phyloP scores from a whole-genome alignment of 2,888 invertebrate species.

The Dolichopus griseipennis region DNA sequence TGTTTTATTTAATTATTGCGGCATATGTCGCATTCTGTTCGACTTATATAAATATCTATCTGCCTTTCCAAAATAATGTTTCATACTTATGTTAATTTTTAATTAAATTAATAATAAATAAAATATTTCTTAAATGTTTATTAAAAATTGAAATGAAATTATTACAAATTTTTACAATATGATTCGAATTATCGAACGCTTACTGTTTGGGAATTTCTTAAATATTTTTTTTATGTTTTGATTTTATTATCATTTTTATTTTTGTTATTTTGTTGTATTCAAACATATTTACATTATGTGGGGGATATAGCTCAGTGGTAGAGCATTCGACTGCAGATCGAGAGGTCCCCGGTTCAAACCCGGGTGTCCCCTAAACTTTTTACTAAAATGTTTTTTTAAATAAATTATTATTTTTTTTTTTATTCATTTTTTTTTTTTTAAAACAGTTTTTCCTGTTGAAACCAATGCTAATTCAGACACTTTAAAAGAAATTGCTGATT shows the following conservation, averaged over 20 bases:
- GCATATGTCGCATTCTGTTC: too few species aligned
- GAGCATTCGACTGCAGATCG: slow-evolving; percentile 26
- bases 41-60: too few species aligned
- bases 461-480: slow-evolving; percentile 49
- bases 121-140: too few species aligned
- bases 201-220: not conserved
- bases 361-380: slow-evolving; percentile 21
- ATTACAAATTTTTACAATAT: too few species aligned
- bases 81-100: too few species aligned
- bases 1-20: too few species aligned
- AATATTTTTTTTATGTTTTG: too few species aligned
- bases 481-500: slow-evolving; percentile 74
- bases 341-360: slow-evolving; percentile 26
- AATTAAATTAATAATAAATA: too few species aligned
- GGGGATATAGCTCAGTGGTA: slow-evolving; percentile 25
- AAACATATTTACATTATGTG: not conserved
- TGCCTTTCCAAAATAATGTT: too few species aligned
- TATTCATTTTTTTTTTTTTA: not conserved
- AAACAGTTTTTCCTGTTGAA: slow-evolving; percentile 59
- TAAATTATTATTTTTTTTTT: not conserved
- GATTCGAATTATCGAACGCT: not conserved
- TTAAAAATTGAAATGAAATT: too few species aligned
- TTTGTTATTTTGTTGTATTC: not conserved
- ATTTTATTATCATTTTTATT: not conserved
- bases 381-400: not conserved